A percentile compares a stretch with the other conserved stretches of the same genome.
These are phyloP conservation scores for Archilochus colubris DNA, from an alignment of 2,113 vertebrate genomes.

Conservation along the genomic window DNA sequence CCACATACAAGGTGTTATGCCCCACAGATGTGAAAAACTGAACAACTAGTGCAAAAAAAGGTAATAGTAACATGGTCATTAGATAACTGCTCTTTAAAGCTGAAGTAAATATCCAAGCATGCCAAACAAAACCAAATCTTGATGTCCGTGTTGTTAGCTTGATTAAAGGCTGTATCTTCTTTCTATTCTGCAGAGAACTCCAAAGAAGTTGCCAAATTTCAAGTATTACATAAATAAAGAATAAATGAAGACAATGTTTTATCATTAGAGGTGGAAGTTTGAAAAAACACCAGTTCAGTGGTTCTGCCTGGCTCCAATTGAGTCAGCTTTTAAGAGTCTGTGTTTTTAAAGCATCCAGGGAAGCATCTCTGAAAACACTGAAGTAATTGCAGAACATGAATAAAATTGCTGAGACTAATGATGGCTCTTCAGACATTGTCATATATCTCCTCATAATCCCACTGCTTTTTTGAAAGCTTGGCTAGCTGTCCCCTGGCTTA, in stretches of 20 bases:
- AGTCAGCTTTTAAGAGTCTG: background rate
- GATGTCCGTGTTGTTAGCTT: background rate
- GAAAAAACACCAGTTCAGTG: background rate
- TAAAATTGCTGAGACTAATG: background rate
- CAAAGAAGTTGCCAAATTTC: background rate
- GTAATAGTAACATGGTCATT: background rate
- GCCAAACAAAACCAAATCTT: background rate
- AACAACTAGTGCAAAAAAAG: background rate
- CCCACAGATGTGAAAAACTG: background rate
- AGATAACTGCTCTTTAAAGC: background rate
- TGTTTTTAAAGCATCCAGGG: background rate
- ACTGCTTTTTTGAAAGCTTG: background rate
- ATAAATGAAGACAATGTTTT: background rate
- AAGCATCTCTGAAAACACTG: background rate
- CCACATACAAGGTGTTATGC: rapidly evolving
- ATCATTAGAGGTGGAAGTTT: background rate
- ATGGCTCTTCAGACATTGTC: background rate
- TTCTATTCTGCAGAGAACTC: background rate
- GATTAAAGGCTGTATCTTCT: background rate
- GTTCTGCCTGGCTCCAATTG: background rate
- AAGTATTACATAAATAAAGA: background rate
- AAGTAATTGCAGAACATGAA: background rate
- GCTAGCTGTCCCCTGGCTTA: background rate
- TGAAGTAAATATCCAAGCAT: background rate
- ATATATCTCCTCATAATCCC: background rate